A percentile compares a stretch with the other conserved stretches of the same genome.
Conservation (phyloP, 2,113 vertebrate genomes). For the Brienomyrus brachyistius region DNA sequence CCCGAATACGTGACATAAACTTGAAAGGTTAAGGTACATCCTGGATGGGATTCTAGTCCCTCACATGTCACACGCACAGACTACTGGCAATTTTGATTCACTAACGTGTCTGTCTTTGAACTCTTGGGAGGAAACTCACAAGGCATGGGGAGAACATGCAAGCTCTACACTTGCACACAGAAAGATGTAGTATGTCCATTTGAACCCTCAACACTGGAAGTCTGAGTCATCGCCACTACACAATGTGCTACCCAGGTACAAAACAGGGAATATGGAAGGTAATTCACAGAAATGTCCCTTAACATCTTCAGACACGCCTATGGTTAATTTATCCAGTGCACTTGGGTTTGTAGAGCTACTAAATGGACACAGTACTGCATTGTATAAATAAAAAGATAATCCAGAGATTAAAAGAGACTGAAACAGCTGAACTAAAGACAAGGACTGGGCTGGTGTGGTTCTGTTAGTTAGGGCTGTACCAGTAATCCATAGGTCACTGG, state of each 20-base stretch:
- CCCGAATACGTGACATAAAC: no score
- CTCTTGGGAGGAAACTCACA: neutral
- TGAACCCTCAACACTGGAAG: neutral
- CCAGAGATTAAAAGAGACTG: neutral
- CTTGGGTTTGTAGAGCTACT: neutral
- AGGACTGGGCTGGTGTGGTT: neutral
- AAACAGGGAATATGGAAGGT: neutral
- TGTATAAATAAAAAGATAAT: neutral
- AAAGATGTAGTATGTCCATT: neutral
- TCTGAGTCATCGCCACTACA: neutral
- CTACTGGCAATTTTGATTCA: neutral
- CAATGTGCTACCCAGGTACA: neutral
- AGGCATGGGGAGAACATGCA: neutral
- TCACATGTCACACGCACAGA: neutral
- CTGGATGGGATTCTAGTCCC: no score
- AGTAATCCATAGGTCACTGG: neutral
- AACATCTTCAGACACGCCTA: neutral
- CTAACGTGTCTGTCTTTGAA: neutral
- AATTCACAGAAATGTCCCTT: neutral
- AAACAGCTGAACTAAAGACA: neutral
- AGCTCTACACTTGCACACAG: neutral
- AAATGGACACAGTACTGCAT: neutral
- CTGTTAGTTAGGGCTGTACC: neutral
- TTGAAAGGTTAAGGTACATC: no score
- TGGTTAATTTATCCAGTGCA: neutral